Base-by-base conservation (phyloP, 1,140 invertebrate genomes). In the Heliconius eleuchia region DNA sequence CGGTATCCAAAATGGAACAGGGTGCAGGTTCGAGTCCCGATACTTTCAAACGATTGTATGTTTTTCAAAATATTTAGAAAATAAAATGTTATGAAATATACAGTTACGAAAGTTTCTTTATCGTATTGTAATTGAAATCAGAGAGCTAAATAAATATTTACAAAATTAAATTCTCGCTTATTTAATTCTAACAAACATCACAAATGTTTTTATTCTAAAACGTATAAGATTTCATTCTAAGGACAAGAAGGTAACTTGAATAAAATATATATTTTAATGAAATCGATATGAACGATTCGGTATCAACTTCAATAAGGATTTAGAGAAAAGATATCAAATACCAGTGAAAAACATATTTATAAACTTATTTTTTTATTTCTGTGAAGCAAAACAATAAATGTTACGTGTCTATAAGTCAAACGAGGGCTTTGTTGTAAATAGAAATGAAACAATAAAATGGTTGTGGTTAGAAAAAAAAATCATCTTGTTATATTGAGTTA, bases 281-380 rank as follows among this genome's bases (percentile, higher is more conserved):
- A 66, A 66, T 9, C 11, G 60, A 66, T 66, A 30, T 66, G 11
- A 27, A 66, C 60, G 60, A 66, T 66, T 27, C 23, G 23, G 11
- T 3, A 66, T 66, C 23, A 66, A 66, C 13, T 66, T 66, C 16
- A 18, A 66, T 66, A 66, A 66, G 30, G 60, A 66, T 66, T 66
- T 30, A 66, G 60, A 66, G 23, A 66, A 66, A 66, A 52, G 60
- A n/a, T 66, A 66, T 66, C 23, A n/a, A 66, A 27, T 66, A 66
- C 16, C 60, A 16, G 27, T 66, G 16, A 27, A 66, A 66, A 66
- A 66, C 30, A 66, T 66, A 6, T 66, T 46, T 37, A 37, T 7
- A 37, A 37, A 37, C 34, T 37, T 37, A 6, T 37, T 37, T 37
- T 37, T 46, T 3, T 16, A 13, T 46, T 46, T 52, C 18, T 66